Evolutionary conservation across 2,797 vertebrate genomes (phyloP), one percentile per base, ranked within the genome.

Genomic region (Rallus crepitans): DNA sequence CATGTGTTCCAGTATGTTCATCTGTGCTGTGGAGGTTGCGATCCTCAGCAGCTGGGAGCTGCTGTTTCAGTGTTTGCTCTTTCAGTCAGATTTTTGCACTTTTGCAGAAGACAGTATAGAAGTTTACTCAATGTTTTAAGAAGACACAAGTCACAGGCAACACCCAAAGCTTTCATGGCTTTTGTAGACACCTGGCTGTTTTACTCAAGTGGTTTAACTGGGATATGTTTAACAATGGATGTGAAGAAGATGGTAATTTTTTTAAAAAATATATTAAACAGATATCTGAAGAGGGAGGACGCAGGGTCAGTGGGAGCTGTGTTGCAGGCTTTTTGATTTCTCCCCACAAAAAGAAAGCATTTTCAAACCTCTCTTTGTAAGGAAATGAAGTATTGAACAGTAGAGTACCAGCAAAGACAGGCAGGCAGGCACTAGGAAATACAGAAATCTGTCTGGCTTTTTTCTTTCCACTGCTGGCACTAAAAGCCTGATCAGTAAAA

Each of bases 1-100:
- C 4, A 23, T 2, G 4, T 11, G 39, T 37, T 50, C 39, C 28
- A n/a, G 25, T 4, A 18, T 0, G 6, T 23, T 63, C 30, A 57
- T 56, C 55, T 0, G 11, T 25, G 3, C n/a, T 15, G 35, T 71
- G 30, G 35, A 52, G 18, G n/a, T 15, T 2, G 30, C 5, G 0
- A 9, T 12, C 69, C 50, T 56, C 63, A 35, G 78, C 47, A 56
- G 39, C 68, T 52, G 66, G 15, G 1, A 6, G 28, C 7, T 28
- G 33, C 81, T 37, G 15, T 23, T 19, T 50, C 71, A 68, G 66
- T 11, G 35, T 59, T n/a, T 33, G 39, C 63, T 55, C 47, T 39
- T 89, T 50, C 73, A 47, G 39, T 66, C 45, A 50, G 17, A 61
- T 37, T 40, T 82, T 60, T 61, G 39, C 50, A 57, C 27, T 64